phyloP scores from a whole-genome alignment of 2,113 vertebrate species.

The Melanerpes aurifrons region DNA sequence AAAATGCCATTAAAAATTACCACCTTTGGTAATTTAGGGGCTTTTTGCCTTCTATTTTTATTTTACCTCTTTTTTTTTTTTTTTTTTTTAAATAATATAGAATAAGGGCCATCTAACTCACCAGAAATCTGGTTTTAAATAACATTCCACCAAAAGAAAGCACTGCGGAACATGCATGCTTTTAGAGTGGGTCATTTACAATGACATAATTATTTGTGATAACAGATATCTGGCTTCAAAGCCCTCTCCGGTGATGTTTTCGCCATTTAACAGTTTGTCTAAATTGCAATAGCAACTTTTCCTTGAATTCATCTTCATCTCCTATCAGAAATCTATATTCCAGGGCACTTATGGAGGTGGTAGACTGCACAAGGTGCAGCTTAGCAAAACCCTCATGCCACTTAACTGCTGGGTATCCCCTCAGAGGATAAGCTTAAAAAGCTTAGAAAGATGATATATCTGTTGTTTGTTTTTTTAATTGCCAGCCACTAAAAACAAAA shows the following conservation, averaged over 20 bases:
- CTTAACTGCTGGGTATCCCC: background rate
- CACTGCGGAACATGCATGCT: background rate
- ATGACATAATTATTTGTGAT: background rate
- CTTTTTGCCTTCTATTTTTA: no score
- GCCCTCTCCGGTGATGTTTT: background rate
- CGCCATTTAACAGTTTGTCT: background rate
- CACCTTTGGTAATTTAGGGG: no score
- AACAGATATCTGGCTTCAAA: background rate
- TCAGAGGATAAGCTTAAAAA: background rate
- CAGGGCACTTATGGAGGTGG: background rate
- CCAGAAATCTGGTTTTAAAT: background rate
- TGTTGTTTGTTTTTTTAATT: background rate
- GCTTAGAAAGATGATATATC: background rate
- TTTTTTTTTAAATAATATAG: background rate
- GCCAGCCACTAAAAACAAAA: background rate
- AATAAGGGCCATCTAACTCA: background rate
- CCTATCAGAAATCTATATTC: background rate
- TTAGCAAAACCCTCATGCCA: background rate
- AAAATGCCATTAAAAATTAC: background rate
- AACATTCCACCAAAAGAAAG: background rate
- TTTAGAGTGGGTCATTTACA: background rate
- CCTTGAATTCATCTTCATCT: background rate
- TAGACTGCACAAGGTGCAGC: background rate
- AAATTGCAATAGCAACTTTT: background rate
- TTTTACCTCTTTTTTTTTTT: no score